Conservation (phyloP, 2,113 vertebrate species). For the Turnix velox region DNA sequence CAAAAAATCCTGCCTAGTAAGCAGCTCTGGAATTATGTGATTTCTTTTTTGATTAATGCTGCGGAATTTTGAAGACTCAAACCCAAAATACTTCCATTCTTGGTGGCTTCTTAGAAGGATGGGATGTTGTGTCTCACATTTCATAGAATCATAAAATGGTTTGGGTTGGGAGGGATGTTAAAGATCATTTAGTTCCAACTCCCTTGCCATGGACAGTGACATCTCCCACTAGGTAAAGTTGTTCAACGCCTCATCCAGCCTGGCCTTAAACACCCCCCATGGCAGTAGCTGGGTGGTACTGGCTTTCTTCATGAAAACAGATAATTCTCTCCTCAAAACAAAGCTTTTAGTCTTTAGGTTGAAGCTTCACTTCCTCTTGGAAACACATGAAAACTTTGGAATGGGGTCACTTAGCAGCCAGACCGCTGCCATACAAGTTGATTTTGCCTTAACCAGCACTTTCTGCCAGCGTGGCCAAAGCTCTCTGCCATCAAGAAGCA, state of each 20-base stretch:
- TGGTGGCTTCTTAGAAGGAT: not conserved
- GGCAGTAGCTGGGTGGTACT: not conserved
- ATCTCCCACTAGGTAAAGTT: no score
- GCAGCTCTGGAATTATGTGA: not conserved
- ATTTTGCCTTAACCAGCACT: not conserved
- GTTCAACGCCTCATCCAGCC: no score
- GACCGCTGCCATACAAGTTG: accelerated
- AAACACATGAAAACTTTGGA: not conserved
- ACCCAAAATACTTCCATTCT: not conserved
- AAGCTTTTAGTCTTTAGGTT: not conserved
- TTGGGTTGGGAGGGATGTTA: no score
- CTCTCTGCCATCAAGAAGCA: not conserved
- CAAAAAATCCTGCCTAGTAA: not conserved
- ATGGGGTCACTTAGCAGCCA: not conserved
- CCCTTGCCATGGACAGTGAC: no score
- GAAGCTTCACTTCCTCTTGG: not conserved
- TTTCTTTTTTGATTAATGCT: not conserved
- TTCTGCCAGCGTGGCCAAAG: not conserved
- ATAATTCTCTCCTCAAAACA: not conserved
- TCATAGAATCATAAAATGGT: no score
- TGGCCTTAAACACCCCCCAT: no score
- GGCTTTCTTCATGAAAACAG: not conserved
- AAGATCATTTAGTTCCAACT: no score
- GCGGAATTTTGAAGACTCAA: not conserved
- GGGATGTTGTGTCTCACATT: not conserved